Evolutionary conservation across 2,888 invertebrate genomes (phyloP).

Genomic region (Nymphalis c-album): DNA sequence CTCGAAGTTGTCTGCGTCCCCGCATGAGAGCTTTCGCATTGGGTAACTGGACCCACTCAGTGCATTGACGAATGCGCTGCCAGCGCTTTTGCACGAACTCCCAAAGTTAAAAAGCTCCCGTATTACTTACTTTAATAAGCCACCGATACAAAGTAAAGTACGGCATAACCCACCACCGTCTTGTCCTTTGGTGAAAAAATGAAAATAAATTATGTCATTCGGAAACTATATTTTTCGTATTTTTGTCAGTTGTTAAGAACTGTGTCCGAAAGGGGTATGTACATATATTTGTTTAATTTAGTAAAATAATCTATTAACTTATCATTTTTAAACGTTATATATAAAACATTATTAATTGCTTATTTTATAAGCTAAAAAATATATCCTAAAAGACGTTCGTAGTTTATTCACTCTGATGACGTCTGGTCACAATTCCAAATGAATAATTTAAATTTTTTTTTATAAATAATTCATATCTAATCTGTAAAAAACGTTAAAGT

Average conservation of each 20-base stretch:
- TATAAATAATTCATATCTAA: not conserved
- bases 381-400: no score
- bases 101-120: conserved; percentile 54
- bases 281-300: not conserved
- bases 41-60: conserved; percentile 47
- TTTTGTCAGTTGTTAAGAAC: not conserved
- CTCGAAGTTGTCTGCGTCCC: conserved; percentile 49
- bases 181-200: not conserved
- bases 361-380: no score
- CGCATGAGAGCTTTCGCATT: conserved; percentile 69
- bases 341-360: no score
- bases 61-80: conserved; percentile 42
- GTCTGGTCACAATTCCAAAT: no score
- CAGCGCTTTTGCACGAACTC: conserved; percentile 52
- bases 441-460: not conserved
- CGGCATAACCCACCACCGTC: not conserved
- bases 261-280: not conserved
- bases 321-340: no score
- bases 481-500: not conserved
- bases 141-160: conserved; percentile 1
- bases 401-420: no score
- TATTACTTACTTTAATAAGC: not conserved
- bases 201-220: not conserved
- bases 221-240: not conserved
- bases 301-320: not conserved